These are phyloP conservation scores for Dynastes tityus DNA, from an alignment of 2,888 invertebrate species.

Conservation along the genomic window DNA sequence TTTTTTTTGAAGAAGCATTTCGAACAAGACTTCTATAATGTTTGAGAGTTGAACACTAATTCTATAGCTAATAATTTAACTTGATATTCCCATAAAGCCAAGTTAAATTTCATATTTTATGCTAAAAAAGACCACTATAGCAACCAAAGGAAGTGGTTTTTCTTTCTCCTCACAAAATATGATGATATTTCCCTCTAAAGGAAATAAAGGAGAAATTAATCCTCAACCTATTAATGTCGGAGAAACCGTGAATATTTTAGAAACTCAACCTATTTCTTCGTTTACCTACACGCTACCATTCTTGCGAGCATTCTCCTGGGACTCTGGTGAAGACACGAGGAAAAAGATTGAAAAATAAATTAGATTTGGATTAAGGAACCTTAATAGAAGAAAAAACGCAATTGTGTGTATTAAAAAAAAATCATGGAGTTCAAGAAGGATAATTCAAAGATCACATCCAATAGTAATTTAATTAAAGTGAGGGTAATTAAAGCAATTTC, in stretches of 20 bases:
- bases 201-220: not conserved
- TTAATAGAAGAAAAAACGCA: not conserved
- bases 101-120: conserved; percentile 13
- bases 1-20: not conserved
- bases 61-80: conserved; percentile 1
- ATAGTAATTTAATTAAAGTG: conserved; percentile 5
- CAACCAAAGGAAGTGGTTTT: no score
- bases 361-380: not conserved
- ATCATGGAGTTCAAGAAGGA: not conserved
- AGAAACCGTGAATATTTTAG: conserved; percentile 1
- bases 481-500: conserved; percentile 53
- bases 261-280: not conserved
- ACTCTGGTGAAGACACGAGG: not conserved
- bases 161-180: not conserved
- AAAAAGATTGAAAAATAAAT: conserved; percentile 8
- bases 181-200: not conserved
- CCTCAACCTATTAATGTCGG: not conserved
- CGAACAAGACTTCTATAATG: not conserved
- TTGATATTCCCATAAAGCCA: conserved; percentile 30
- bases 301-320: not conserved
- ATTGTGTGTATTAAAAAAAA: not conserved
- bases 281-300: conserved; percentile 1
- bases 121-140: not conserved
- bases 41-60: no score
- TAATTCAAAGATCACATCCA: no score